Conservation (phyloP, 2,888 invertebrate species). For the Tachystola acroxantha region DNA sequence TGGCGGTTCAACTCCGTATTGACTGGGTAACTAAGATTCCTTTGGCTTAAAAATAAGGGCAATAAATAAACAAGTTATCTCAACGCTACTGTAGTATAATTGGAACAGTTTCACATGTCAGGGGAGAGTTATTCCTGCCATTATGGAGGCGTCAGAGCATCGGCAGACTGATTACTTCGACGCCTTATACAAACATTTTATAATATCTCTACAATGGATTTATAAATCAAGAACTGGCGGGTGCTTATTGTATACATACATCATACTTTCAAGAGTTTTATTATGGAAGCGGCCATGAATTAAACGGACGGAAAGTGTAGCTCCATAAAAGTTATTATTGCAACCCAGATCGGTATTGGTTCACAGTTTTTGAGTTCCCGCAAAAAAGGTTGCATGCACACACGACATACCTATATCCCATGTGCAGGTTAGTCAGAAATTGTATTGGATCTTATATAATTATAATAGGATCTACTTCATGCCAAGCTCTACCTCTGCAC, state of each 20-base stretch:
- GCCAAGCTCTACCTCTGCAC: too few species aligned
- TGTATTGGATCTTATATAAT: too few species aligned
- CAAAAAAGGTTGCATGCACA: too few species aligned
- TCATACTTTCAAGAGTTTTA: constrained; percentile 11
- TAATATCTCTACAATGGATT: constrained; percentile 12
- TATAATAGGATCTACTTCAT: too few species aligned
- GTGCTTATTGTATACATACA: constrained; percentile 12
- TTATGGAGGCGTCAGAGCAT: constrained; percentile 15
- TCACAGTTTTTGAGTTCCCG: too few species aligned
- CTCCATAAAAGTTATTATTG: too few species aligned
- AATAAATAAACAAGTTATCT: constrained; percentile 26
- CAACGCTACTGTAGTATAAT: constrained; percentile 22
- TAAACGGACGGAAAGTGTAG: too few species aligned
- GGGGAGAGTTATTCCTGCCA: constrained; percentile 19
- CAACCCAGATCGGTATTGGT: too few species aligned
- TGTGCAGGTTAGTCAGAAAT: too few species aligned
- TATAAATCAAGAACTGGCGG: constrained; percentile 16
- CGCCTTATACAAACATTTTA: constrained; percentile 16
- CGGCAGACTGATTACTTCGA: constrained; percentile 5
- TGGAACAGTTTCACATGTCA: constrained; percentile 30
- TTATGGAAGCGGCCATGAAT: constrained; percentile 8
- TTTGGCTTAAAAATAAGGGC: constrained; percentile 24
- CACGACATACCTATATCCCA: too few species aligned
- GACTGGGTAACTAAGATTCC: constrained; percentile 4
- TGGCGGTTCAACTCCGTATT: not conserved